These are phyloP conservation scores for Microdon myrmicae DNA, from an alignment of 2,888 invertebrate genomes.

Conservation along the genomic window DNA sequence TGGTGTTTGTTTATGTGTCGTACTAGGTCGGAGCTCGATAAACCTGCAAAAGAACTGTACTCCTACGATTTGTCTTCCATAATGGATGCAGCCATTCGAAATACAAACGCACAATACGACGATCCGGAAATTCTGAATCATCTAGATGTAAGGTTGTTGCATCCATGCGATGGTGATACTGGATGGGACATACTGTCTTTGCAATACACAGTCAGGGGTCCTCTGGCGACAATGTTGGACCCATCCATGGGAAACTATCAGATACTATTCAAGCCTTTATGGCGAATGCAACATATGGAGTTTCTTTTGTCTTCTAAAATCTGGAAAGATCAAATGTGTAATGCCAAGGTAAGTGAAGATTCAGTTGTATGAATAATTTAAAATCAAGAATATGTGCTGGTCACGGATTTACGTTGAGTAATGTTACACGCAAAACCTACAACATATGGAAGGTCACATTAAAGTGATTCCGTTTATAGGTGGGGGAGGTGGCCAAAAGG, in stretches of 20 bases:
- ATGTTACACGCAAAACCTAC: not conserved
- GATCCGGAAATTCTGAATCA: conserved; percentile 89
- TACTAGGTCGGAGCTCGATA: conserved; percentile 84
- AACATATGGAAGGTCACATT: not conserved
- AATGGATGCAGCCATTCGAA: conserved; percentile 85
- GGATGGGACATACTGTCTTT: conserved; percentile 66
- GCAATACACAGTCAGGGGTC: conserved; percentile 65
- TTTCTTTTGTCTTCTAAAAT: conserved; percentile 65
- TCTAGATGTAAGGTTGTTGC: conserved; percentile 81
- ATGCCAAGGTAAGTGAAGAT: conserved; percentile 62
- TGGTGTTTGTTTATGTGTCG: conserved; percentile 6
- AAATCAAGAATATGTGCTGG: conserved; percentile 2
- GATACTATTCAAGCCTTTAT: conserved; percentile 64
- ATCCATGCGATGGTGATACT: conserved; percentile 62
- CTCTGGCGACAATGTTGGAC: conserved; percentile 66
- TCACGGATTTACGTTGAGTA: not conserved
- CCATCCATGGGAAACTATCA: conserved; percentile 65
- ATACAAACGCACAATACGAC: conserved; percentile 94
- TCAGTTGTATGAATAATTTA: conserved; percentile 11
- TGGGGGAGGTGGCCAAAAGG: not conserved
- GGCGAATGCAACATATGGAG: conserved; percentile 67
- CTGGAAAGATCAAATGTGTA: conserved; percentile 66
- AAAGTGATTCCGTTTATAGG: too few species aligned
- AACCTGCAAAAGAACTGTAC: conserved; percentile 86
- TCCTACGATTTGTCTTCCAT: conserved; percentile 88